Base-by-base conservation (phyloP, 2,888 invertebrate genomes). In the Scaptomyza caliginosa region DNA sequence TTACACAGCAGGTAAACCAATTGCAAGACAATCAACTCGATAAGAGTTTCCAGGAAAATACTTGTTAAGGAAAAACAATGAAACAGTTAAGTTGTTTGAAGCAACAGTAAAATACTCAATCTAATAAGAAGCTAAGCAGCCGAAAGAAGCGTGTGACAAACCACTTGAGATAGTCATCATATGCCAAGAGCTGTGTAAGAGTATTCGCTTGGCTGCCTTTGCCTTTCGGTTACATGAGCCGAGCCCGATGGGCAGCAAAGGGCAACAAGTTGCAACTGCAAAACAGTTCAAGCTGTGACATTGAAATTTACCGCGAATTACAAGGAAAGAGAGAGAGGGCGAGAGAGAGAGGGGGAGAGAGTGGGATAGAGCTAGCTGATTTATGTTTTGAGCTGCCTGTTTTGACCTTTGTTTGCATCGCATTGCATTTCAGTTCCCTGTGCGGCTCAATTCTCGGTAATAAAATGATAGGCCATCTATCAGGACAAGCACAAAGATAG, bases 401-500 rank as follows among this genome's bases (percentile, higher is more conserved):
- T 72, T 63, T 80, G 86, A 86, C 81, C 86, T 77, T 68, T 34
- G 13, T 77, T 42, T n/a, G n/a, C 40, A 43, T 17, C 54, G 77
- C 86, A 81, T 80, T 84, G 60, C 84, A 58, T 76, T 66, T 51
- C 83, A 86, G 49, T 57, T 49, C 51, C 34, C 56, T 46, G 50
- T 50, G 28, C n/a, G 5, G 13, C 30, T 32, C 50, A 46, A 36
- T 71, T 71, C 69, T 46, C 40, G 11, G 6, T 71, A 86, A 80
- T 49, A 67, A 46, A 38, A 36, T 67, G 85, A 79, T 85, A 63
- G 72, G 55, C 55, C 42, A 78, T 78, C 77, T 77, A 26, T 42
- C 46, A 43, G 70, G 63, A 69, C 70, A 69, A 74, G 69, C 70
- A 50, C 50, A 36, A 68, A 34, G 48, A 62, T 8, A 21, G 30